phyloP scores from a whole-genome alignment of 2,113 vertebrate genomes.

The Alligator mississippiensis region DNA sequence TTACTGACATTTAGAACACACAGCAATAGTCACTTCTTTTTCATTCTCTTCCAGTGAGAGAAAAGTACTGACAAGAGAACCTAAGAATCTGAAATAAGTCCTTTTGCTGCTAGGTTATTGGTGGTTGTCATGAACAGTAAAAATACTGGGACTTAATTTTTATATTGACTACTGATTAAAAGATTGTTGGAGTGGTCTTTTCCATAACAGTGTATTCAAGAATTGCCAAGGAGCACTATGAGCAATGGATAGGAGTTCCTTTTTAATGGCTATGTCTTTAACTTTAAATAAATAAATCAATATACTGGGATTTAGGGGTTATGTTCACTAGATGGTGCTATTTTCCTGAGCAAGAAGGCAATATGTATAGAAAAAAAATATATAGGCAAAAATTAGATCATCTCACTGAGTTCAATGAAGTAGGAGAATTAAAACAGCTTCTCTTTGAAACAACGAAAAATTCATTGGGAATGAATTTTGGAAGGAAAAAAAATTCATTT shows the following conservation, averaged over 20 bases:
- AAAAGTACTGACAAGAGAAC: not conserved
- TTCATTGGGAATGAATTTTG: too few relatives aligned
- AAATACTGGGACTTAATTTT: not conserved
- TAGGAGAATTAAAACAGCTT: too few relatives aligned
- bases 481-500: too few relatives aligned
- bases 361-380: not conserved
- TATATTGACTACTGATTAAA: not conserved
- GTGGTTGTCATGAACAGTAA: not conserved
- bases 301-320: not conserved
- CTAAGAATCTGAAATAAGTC: not conserved
- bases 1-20: not conserved
- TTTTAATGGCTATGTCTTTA: not conserved
- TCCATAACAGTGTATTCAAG: not conserved
- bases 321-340: conserved; percentile 55
- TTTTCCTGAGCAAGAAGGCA: not conserved
- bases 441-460: too few relatives aligned
- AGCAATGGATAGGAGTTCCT: not conserved
- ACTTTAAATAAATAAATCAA: not conserved
- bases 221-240: not conserved
- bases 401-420: too few relatives aligned
- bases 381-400: too few relatives aligned
- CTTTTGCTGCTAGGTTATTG: not conserved
- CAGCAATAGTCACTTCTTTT: not conserved
- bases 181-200: fast-evolving
- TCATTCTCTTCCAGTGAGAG: too few relatives aligned